Evolutionary conservation across 1,140 invertebrate genomes (phyloP), one percentile per base, ranked within the genome.

Genomic region (Drosophila mayri): DNA sequence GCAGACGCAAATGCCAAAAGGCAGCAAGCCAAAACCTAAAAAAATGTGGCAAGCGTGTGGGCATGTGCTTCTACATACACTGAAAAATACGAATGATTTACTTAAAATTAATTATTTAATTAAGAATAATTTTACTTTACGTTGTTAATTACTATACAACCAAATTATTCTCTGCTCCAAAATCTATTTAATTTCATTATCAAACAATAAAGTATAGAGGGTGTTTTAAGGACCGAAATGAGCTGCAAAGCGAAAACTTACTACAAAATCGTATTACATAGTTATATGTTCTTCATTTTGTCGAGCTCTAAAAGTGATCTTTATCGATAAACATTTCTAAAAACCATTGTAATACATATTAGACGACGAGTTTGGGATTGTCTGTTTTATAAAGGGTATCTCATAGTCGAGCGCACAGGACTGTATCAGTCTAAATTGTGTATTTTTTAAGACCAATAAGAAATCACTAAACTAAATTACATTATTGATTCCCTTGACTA

Each of bases 21-120:
- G 84, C 83, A 87, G 50, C 57, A 62, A 79, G 83, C 71, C 83
- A 87, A 86, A 82, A 81, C 47, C 28, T 18, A 38, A 32, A 49
- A 76, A 67, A 74, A 72, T 73, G 74, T 76, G 76, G 73, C 74
- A 76, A 76, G 60, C 37, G 72, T 41, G 73, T 63, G 52, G 43
- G 73, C 73, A 74, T 76, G 72, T 76, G 70, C 46, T 49, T 58
- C 72, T 32, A 63, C n/a, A 55, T 44, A 20, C 40, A 72, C 66
- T 43, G 35, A 22, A 11, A 0, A 25, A 12, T 11, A 1, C 12
- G 7, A 30, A 12, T 60, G 0, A 20, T 11, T 30, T 0, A 1
- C 18, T 54, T 54, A 0, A 16, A 32, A 10, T 52, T 3, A 22
- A 28, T 11, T 37, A 14, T 37, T 37, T 25, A 3, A 4, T 25